Base-by-base conservation (phyloP, 2,113 vertebrate species). In the Macaca nemestrina region DNA sequence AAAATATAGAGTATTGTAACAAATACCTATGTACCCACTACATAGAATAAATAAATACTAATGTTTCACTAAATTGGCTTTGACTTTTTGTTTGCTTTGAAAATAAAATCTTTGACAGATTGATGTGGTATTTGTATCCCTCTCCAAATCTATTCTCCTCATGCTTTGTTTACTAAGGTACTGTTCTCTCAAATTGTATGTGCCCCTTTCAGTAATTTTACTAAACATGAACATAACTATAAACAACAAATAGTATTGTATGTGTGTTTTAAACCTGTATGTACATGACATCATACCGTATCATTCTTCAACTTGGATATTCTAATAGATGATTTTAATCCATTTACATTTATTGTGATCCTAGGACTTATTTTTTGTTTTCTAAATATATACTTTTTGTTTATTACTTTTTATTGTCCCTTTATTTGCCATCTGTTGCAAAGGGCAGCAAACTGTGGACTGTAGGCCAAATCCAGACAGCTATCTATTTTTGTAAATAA, bases 331-430 rank as follows among this genome's bases (percentile, higher is more conserved):
- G 72, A 88, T 3, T 79, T 91, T 94, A 75, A 61, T 10, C 79
- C 95, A 94, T 92, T 96, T 93, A 88, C 3, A 25, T 88, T 95
- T 95, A 85, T 88, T 95, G 61, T 84, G 78, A 92, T 93, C 38
- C 57, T 68, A 68, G 22, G 8, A 38, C 25, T 93, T 59, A 27
- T 32, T 73, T 72, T 81, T 81, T 59, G 3, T 59, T 90, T 73
- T 67, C 76, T 80, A 72, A 7, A 25, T 35, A 40, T 3, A 9
- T 32, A 6, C 2, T 35, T 91, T 80, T 80, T 88, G 18, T 82
- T 84, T 43, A 48, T 40, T 30, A 27, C 20, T 76, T 52, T n/a
- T 85, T 89, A 35, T 40, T 67, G 70, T 40, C 12, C 8, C 38
- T 90, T 88, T 5, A 25, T 52, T 81, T 72, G 23, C 20, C 18